These are phyloP conservation scores for Arbacia lixula DNA, from an alignment of 53 echinoderm and acorn worm genomes.

Conservation along the genomic window DNA sequence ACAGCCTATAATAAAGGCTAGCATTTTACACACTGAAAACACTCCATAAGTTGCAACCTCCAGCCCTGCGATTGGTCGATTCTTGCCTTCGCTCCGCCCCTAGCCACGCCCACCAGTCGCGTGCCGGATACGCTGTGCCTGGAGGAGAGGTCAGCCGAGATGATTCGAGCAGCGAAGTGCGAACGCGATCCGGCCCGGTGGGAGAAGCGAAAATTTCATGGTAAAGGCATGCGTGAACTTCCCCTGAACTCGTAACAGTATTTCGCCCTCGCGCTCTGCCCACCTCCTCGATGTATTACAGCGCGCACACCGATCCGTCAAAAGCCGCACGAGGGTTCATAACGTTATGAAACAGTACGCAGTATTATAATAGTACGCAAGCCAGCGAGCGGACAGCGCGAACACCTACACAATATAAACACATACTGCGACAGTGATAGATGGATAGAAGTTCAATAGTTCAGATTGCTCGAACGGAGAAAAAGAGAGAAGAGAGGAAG, in stretches of 20 bases:
- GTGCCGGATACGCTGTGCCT: constrained; percentile 47
- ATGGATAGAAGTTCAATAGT: constrained; percentile 47
- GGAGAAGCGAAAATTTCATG: constrained; percentile 37
- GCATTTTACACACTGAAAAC: neutral
- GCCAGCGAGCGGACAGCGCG: constrained; percentile 50
- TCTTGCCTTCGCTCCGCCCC: constrained; percentile 23
- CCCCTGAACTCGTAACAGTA: constrained; percentile 38
- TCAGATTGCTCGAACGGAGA: constrained; percentile 54
- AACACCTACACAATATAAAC: constrained; percentile 54
- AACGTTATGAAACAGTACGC: constrained; percentile 4
- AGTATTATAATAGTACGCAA: too few species aligned
- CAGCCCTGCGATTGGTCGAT: constrained; percentile 5
- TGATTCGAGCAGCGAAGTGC: constrained; percentile 47
- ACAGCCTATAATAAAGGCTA: too few species aligned
- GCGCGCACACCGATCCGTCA: constrained; percentile 28
- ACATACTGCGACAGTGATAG: constrained; percentile 59
- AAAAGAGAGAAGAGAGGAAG: constrained; percentile 29
- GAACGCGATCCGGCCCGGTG: constrained; percentile 40
- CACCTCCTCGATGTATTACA: constrained; percentile 7
- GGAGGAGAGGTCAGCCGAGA: constrained; percentile 21
- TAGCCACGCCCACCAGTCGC: constrained; percentile 50
- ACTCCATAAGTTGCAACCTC: neutral
- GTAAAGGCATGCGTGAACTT: constrained; percentile 47
- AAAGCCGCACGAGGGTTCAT: constrained; percentile 7
- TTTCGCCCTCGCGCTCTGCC: constrained; percentile 9